These are phyloP conservation scores for Lordiphosa andalusiaca DNA, from an alignment of 2,888 invertebrate genomes.

Conservation along the genomic window DNA sequence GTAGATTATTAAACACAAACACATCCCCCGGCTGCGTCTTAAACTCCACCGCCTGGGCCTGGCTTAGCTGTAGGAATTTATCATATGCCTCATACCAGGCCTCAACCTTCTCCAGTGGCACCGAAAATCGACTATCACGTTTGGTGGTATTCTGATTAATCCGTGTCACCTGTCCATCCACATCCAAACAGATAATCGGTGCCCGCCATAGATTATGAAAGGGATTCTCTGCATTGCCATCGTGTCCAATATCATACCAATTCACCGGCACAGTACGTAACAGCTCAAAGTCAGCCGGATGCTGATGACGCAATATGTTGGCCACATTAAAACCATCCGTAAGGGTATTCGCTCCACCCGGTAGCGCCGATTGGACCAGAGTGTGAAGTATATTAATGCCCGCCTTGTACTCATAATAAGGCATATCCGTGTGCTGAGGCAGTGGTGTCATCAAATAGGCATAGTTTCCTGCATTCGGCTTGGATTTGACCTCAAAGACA, in stretches of 20 bases:
- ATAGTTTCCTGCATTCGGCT: slow-evolving; percentile 86
- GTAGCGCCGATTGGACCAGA: slow-evolving; percentile 83
- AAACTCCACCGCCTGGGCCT: slow-evolving; percentile 83
- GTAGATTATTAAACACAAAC: slow-evolving; percentile 86
- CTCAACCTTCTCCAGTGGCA: slow-evolving; percentile 82
- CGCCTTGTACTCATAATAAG: slow-evolving; percentile 87
- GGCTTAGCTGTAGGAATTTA: slow-evolving; percentile 83
- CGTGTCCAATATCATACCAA: slow-evolving; percentile 85
- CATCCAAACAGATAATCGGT: slow-evolving; percentile 83
- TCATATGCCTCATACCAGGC: slow-evolving; percentile 86
- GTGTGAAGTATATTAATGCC: slow-evolving; percentile 88
- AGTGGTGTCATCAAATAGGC: slow-evolving; percentile 86
- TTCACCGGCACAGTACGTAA: slow-evolving; percentile 84
- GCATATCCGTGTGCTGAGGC: slow-evolving; percentile 87
- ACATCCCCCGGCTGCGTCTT: slow-evolving; percentile 85
- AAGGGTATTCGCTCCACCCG: slow-evolving; percentile 85
- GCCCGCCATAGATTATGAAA: slow-evolving; percentile 84
- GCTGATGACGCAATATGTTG: slow-evolving; percentile 81
- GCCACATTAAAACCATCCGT: slow-evolving; percentile 86
- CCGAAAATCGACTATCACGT: slow-evolving; percentile 85
- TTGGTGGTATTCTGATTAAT: slow-evolving; percentile 88
- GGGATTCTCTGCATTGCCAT: slow-evolving; percentile 82
- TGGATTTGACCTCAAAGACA: slow-evolving; percentile 84
- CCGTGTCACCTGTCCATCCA: slow-evolving; percentile 82
- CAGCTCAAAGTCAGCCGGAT: slow-evolving; percentile 83